A percentile compares a stretch with the other conserved stretches of the same genome.
Conservation (phyloP, 1,140 invertebrate genomes). For the Zaprionus lachaisei region DNA sequence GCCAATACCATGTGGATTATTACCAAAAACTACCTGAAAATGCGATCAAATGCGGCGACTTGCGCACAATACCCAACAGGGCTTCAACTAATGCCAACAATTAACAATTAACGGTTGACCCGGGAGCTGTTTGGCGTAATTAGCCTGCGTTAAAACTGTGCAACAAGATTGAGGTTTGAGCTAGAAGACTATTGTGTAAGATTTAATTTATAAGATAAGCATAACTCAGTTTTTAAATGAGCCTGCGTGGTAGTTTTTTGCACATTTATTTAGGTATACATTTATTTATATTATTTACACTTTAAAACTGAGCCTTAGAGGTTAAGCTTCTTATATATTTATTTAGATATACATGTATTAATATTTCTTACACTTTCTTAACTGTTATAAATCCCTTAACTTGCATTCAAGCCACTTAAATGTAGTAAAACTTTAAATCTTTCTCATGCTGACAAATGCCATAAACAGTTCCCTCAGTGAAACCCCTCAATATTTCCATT, state of each 20-base stretch:
- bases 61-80: not conserved
- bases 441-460: no score
- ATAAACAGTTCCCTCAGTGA: not conserved
- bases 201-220: no score
- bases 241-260: no score
- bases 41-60: conserved; percentile 43
- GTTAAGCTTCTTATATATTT: no score
- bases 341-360: no score
- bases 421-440: no score
- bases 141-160: conserved; percentile 46
- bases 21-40: conserved; percentile 17
- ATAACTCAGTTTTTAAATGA: no score
- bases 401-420: not conserved
- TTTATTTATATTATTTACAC: no score
- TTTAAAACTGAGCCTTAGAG: no score
- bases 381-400: no score
- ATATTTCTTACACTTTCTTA: no score
- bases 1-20: not conserved
- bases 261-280: no score
- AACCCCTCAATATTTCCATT: not conserved
- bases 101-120: conserved; percentile 54
- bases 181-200: not conserved
- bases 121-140: conserved; percentile 33
- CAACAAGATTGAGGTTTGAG: conserved; percentile 9
- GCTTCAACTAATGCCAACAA: conserved; percentile 39